Conservation (phyloP, 2,888 invertebrate genomes). For the Drosophila meridionalis region DNA sequence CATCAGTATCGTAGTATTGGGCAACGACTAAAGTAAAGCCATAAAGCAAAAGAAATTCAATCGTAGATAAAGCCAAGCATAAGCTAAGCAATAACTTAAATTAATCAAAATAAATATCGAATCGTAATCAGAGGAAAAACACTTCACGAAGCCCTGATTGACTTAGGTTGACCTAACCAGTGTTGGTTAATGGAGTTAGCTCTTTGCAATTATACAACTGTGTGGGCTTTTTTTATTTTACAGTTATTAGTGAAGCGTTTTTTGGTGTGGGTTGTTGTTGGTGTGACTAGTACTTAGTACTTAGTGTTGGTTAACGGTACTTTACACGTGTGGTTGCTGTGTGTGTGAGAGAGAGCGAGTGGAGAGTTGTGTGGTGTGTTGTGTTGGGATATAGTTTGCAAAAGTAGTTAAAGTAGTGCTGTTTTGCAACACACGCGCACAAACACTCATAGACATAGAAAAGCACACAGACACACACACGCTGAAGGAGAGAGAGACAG, state of each 20-base stretch:
- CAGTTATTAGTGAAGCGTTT: slow-evolving; percentile 62
- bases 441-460: slow-evolving; percentile 14
- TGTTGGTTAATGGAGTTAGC: slow-evolving; percentile 70
- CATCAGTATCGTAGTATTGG: slow-evolving; percentile 95
- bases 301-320: slow-evolving; percentile 61
- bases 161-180: slow-evolving; percentile 48
- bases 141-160: slow-evolving; percentile 29
- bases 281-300: slow-evolving; percentile 46
- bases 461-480: slow-evolving; percentile 38
- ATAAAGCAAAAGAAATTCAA: slow-evolving; percentile 30
- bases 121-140: slow-evolving; percentile 22
- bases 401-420: slow-evolving; percentile 60
- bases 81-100: slow-evolving; percentile 15
- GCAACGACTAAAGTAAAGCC: slow-evolving; percentile 89
- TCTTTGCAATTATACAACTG: slow-evolving; percentile 35
- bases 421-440: slow-evolving; percentile 44
- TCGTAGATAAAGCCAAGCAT: slow-evolving; percentile 8
- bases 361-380: slow-evolving; percentile 21
- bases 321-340: slow-evolving; percentile 45
- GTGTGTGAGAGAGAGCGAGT: slow-evolving; percentile 23
- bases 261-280: slow-evolving; percentile 22
- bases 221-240: slow-evolving; percentile 57
- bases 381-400: slow-evolving; percentile 38
- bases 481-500: neutral
- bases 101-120: slow-evolving; percentile 29